A percentile compares a stretch with the other conserved stretches of the same genome.
These are phyloP conservation scores for Drosophila lacicola DNA, from an alignment of 2,888 invertebrate genomes.

Conservation along the genomic window DNA sequence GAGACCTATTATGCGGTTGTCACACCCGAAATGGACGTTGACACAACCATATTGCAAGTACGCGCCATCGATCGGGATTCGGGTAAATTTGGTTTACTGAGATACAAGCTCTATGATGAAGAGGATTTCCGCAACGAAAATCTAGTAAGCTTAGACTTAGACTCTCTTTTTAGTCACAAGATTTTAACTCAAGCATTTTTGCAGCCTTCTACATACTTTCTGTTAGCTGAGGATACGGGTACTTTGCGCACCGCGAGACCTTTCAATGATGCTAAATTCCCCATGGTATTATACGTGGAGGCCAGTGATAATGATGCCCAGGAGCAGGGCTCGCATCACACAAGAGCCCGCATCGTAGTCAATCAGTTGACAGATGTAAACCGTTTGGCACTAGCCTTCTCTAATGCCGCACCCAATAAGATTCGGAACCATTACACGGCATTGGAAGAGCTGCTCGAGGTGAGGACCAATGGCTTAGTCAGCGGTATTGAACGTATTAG, in stretches of 20 bases:
- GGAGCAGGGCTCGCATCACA: constrained; percentile 85
- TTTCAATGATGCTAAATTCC: constrained; percentile 89
- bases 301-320: constrained; percentile 86
- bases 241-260: constrained; percentile 90
- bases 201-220: constrained; percentile 87
- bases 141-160: constrained; percentile 65
- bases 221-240: constrained; percentile 90
- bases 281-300: constrained; percentile 90
- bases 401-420: constrained; percentile 90
- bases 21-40: constrained; percentile 90
- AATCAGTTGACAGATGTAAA: constrained; percentile 92
- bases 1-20: constrained; percentile 93
- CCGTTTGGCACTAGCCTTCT: constrained; percentile 91
- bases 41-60: constrained; percentile 92
- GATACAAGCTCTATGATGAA: constrained; percentile 87
- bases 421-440: constrained; percentile 87
- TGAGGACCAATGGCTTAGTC: constrained; percentile 88
- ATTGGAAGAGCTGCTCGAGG: constrained; percentile 85
- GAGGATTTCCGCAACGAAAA: constrained; percentile 80
- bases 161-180: background rate
- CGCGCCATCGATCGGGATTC: constrained; percentile 95
- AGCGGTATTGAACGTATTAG: constrained; percentile 94
- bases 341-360: constrained; percentile 83
- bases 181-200: constrained; percentile 8
- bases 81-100: constrained; percentile 92